Evolutionary conservation across 2,888 invertebrate genomes (phyloP), one percentile per base, ranked within the genome.

Genomic region (Danaus chrysippus): DNA sequence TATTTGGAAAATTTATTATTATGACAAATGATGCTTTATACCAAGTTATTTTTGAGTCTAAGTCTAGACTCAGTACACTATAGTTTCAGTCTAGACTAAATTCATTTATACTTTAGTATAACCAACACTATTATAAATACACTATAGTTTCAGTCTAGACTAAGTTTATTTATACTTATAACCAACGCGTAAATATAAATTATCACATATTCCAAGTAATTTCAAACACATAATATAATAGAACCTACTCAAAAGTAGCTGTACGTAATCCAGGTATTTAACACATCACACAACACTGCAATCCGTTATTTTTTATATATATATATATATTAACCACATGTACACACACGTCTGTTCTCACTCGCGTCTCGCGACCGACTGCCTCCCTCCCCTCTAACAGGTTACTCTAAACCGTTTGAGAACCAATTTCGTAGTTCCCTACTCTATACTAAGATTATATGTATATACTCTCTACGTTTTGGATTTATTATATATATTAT

Each of bases 371-470:
- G 23, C 23, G 23, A 34, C 6, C 23, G 23, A 34, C 23, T 58
- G 56, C 46, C 59, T 41, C 23, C 54, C 41, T 56, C 79, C 79
- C 77, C 69, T 68, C 67, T 77, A 89, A 90, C 89, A 89, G 89
- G 89, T 88, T 89, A 73, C 80, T 82, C 83, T 86, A 87, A 86
- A 84, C 84, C 74, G 74, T 73, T 82, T 79, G 83, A 83, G 80
- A 85, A 86, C 84, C 89, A 87, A 87, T 87, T 88, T 85, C 79
- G 83, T 79, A 78, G 81, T 78, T 81, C 80, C 74, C 75, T 72
- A 72, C 81, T 82, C 82, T 84, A 86, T 87, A 81, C 78, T 70
- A 73, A 79, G 79, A 77, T 78, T 76, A 80, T 76, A 78, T 77
- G n/a, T 70, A 71, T 72, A 34, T 34, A 34, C 23, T 6, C 23